These are phyloP conservation scores for Habroteleia sp. DNA, from an alignment of 2,888 invertebrate species.

Conservation along the genomic window DNA sequence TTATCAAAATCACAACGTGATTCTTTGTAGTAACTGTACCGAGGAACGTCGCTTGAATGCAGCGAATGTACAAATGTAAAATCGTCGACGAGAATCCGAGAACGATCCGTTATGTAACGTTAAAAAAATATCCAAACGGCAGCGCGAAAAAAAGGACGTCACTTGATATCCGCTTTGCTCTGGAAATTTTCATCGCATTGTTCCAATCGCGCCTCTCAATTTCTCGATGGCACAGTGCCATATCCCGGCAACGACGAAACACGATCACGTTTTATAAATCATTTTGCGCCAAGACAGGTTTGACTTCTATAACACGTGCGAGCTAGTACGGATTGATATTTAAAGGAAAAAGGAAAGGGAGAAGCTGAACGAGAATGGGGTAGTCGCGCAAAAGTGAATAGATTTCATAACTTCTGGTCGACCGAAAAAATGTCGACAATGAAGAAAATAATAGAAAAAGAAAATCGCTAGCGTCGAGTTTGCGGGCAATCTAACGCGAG, in stretches of 20 bases:
- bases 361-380: background rate
- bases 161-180: conserved; percentile 16
- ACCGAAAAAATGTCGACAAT: background rate
- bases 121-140: conserved; percentile 10
- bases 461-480: no score
- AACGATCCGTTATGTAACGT: conserved; percentile 28
- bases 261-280: conserved; percentile 61
- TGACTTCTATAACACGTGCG: conserved; percentile 49
- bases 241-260: conserved; percentile 25
- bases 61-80: conserved; percentile 45
- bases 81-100: conserved; percentile 24
- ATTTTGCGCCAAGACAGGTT: conserved; percentile 42
- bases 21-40: conserved; percentile 26
- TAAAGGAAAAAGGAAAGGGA: background rate
- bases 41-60: conserved; percentile 29
- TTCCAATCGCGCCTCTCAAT: conserved; percentile 40
- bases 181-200: conserved; percentile 19
- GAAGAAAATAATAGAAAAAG: no score
- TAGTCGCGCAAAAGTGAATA: conserved; percentile 10
- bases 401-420: conserved; percentile 1
- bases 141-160: conserved; percentile 3
- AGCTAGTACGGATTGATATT: conserved; percentile 32
- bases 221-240: conserved; percentile 57
- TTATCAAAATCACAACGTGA: background rate
- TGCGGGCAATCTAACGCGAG: conserved; percentile 17